Evolutionary conservation across 2,113 vertebrate species (phyloP), one percentile per base, ranked within the genome.

Genomic region (Mus pahari): DNA sequence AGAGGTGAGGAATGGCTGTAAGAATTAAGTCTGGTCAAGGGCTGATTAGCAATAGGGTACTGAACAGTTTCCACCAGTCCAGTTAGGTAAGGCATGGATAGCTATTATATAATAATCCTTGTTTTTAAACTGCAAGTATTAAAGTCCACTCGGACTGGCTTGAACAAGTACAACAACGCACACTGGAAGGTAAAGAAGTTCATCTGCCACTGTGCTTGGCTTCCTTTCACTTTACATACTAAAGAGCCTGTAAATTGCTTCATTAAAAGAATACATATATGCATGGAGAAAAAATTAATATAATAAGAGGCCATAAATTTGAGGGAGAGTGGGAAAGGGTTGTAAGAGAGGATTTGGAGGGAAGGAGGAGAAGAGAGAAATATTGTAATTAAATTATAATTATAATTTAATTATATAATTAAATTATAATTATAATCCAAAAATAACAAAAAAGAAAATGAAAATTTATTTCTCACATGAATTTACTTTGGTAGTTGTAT

Each of bases 391-490:
- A 60, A 60, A 60, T 82, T 60, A 82, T 58, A 81, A n/a, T n/a
- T n/a, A n/a, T n/a, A n/a, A n/a, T n/a, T n/a, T n/a, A n/a, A n/a
- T n/a, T n/a, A n/a, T n/a, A n/a, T 39, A 60, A 82, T 60, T 82
- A 60, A 60, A 60, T 82, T 60, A 82, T n/a, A 60, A 60, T 82
- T 60, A 82, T 58, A 81, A n/a, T n/a, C 53, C 11, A 22, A 81
- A 81, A 81, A 3, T 39, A 82, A 13, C 0, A 16, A 42, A 26
- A 39, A 33, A 60, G 16, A 78, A 78, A 53, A 16, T 33, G 82
- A 96, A 0, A 45, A 53, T 86, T 98, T 97, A 94, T 92, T 97
- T 97, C 79, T 96, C 86, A 96, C 97, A 92, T 19, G 24, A 96
- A 95, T 96, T 90, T 66, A 77, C 88, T 81, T 77, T 75, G 66